Conservation (phyloP, 2,113 vertebrate species). For the Myotis yumanensis region DNA sequence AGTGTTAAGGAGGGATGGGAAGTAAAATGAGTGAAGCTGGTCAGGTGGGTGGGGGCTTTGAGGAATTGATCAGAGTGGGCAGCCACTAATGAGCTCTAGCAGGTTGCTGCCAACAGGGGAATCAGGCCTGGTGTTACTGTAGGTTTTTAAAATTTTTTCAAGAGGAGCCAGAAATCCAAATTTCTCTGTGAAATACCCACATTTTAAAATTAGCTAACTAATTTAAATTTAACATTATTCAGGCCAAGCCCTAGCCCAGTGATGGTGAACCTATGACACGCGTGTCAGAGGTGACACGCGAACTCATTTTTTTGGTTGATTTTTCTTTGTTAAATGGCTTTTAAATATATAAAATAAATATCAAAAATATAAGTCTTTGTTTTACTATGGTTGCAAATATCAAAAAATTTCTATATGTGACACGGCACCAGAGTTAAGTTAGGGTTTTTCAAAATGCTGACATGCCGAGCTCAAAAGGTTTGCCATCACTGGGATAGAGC, state of each 20-base stretch:
- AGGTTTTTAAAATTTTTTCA: background rate
- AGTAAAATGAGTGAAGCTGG: background rate
- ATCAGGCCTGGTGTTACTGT: background rate
- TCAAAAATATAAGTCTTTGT: too few species aligned
- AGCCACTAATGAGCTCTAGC: background rate
- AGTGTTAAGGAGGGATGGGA: background rate
- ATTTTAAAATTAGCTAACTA: constrained; percentile 3
- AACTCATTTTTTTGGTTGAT: too few species aligned
- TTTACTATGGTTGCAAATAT: too few species aligned
- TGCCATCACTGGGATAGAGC: background rate
- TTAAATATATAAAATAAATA: too few species aligned
- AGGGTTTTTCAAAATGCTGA: too few species aligned
- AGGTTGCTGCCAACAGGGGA: background rate
- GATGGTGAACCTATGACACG: too few species aligned
- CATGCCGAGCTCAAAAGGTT: too few species aligned
- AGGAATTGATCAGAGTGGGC: background rate
- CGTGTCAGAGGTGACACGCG: too few species aligned
- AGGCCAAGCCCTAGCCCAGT: too few species aligned
- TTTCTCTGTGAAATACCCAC: constrained; percentile 39
- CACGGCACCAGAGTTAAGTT: too few species aligned
- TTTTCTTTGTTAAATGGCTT: too few species aligned
- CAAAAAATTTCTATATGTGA: too few species aligned
- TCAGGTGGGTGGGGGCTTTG: background rate
- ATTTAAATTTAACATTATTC: background rate
- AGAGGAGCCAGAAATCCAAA: constrained; percentile 39